Evolutionary conservation across 2,113 vertebrate genomes (phyloP), one percentile per base, ranked within the genome.

Genomic region (Syngnathus typhle): DNA sequence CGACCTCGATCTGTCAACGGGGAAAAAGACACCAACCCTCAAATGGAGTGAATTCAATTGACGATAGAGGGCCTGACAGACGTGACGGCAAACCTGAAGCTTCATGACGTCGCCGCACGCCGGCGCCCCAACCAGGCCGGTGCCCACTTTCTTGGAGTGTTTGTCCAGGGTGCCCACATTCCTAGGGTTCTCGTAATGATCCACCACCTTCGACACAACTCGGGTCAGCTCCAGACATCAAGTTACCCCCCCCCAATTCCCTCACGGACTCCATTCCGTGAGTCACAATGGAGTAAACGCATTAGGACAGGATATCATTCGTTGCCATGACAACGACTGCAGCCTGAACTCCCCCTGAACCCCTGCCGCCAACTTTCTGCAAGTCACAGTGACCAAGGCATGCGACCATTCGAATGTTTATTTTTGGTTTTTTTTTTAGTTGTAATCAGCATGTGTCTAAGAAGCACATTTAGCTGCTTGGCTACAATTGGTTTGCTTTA

Each of bases 61-160:
- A 32, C 27, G 27, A 32, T 32, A 32, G 3, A 32, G 27, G 27
- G 2, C 27, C 27, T 32, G 27, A 32, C 0, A 3, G 27, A 32
- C 2, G 44, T 47, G 44, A 16, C 44, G 44, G 56, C 82, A 37
- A 82, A 98, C 97, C 92, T 99, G 97, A 6, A 99, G 85, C 73
- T 98, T 98, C 97, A 99, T 99, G 8, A 99, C 97, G 15, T 99
- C 97, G 0, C 97, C 97, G 54, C 97, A 99, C 1, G 97, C 95
- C 0, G 96, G 97, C 1, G 97, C 97, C 0, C 96, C 97, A 64
- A 99, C 96, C 84, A 99, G 76, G 16, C 97, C 97, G 0, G 97
- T 99, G 41, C 97, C 97, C 21, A 99, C 97, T 9, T 96, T 98
- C 84, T 92, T 95, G 64, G 93, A 80, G 0, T 83, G 91, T 84